Conservation (phyloP, 1,140 invertebrate species). For the Heliconius himera region DNA sequence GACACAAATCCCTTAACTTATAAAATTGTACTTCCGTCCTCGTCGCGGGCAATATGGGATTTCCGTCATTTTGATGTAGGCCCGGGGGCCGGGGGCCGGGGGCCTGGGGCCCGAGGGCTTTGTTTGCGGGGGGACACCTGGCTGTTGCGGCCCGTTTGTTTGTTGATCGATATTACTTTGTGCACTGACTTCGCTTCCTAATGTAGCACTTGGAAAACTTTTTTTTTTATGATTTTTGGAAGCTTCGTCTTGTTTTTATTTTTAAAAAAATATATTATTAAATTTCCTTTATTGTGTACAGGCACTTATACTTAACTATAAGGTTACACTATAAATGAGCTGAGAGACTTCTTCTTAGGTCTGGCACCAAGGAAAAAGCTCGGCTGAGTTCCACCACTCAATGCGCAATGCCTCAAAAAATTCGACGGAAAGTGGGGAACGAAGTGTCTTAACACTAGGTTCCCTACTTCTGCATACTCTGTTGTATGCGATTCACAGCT, state of each 20-base stretch:
- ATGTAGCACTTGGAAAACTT: constrained; percentile 54
- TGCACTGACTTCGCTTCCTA: constrained; percentile 46
- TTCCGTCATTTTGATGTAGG: constrained; percentile 79
- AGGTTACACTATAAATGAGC: no score
- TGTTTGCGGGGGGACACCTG: constrained; percentile 53
- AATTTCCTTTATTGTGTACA: not conserved
- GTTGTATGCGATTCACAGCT: no score
- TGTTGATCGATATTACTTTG: constrained; percentile 73
- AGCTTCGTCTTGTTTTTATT: not conserved
- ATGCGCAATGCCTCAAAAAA: no score
- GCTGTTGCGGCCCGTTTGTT: constrained; percentile 56
- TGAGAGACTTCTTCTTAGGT: no score
- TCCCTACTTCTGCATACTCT: no score
- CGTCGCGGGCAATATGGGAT: constrained; percentile 77
- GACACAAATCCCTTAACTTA: constrained; percentile 81
- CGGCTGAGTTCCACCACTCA: no score
- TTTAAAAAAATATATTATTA: not conserved
- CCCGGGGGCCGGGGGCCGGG: constrained; percentile 59
- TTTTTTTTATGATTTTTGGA: not conserved
- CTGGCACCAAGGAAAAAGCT: no score
- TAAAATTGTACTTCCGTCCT: constrained; percentile 77
- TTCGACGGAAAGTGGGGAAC: no score
- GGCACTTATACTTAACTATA: no score
- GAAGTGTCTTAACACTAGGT: no score
- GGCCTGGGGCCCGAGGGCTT: constrained; percentile 60